Evolutionary conservation across 2,113 vertebrate genomes (phyloP), one percentile per base, ranked within the genome.

Genomic region (Tringa solitaria): DNA sequence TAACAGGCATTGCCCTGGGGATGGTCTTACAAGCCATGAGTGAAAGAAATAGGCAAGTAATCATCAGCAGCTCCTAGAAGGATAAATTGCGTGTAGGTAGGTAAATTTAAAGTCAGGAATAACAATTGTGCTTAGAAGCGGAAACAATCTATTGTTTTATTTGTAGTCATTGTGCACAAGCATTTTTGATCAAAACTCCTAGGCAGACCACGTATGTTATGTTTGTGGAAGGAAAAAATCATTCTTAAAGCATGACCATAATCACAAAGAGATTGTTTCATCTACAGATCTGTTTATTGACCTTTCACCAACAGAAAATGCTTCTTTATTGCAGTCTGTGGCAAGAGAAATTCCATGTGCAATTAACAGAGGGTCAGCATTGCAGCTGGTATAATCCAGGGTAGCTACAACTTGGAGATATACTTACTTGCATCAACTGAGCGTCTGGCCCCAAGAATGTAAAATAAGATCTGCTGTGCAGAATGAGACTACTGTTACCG

Each of bases 401-500:
- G 67, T 65, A 65, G 30, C 50, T 91, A 30, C 63, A 89, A 15
- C 30, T 76, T 72, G 26, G 65, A 84, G 85, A 68, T 68, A 60
- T 2, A 48, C 80, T 74, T 90, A 37, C 39, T 89, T 73, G 73
- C 24, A 70, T 65, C 59, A 76, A 12, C 67, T 61, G 37, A 54
- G 13, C 24, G 35, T 54, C 87, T 94, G 78, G 63, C 59, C n/a
- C 37, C 61, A 97, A 78, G 78, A 98, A 96, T 79, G 57, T 74
- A 96, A 93, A 96, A 96, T 90, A 97, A 95, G 89, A 90, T 92
- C 82, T 90, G 77, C 54, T 48, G 61, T 54, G 20, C 69, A 94
- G 80, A 96, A 96, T 92, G 87, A 97, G 91, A 83, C 83, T 79
- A 85, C 89, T 97, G 92, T 97, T 96, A 93, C 65, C 59, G 12